A percentile compares a stretch with the other conserved stretches of the same genome.
Conservation (phyloP, 2,797 vertebrate species). For the Peromyscus eremicus region DNA sequence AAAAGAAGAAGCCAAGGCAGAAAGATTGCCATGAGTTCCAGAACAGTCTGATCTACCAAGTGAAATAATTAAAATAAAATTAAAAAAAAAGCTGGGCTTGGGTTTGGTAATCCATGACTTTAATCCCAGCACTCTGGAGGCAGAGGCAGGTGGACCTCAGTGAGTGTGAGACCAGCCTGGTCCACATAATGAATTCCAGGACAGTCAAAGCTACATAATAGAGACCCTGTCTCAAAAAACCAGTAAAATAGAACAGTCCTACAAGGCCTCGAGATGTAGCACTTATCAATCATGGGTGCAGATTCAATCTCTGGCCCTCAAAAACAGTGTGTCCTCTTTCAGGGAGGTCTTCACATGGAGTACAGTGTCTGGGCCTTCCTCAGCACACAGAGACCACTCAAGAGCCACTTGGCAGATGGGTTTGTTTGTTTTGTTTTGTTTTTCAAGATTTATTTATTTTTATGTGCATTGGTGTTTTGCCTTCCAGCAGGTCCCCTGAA, state of each 20-base stretch:
- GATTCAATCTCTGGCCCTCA: background rate
- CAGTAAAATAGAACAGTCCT: background rate
- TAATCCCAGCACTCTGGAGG: background rate
- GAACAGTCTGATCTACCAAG: background rate
- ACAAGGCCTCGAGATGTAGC: background rate
- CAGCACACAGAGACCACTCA: background rate
- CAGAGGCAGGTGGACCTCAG: too few relatives aligned
- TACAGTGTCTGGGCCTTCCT: background rate
- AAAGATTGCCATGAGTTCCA: background rate
- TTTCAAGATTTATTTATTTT: background rate
- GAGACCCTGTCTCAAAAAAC: background rate
- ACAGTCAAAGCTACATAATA: background rate
- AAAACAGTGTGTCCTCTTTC: background rate
- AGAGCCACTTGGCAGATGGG: background rate
- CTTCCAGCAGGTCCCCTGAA: background rate
- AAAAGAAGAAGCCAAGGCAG: too few relatives aligned
- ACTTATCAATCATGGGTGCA: background rate
- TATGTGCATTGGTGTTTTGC: background rate
- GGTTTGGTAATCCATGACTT: background rate
- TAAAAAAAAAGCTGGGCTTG: too few relatives aligned
- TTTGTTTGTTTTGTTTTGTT: too few relatives aligned
- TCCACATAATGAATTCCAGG: background rate
- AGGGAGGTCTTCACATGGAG: background rate
- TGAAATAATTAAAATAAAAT: background rate
- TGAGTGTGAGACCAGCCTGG: background rate